Percentiles rank a stretch among this genome's conserved stretches.
phyloP scores from a whole-genome alignment of 2,888 invertebrate genomes.

The Dynastes grantii region DNA sequence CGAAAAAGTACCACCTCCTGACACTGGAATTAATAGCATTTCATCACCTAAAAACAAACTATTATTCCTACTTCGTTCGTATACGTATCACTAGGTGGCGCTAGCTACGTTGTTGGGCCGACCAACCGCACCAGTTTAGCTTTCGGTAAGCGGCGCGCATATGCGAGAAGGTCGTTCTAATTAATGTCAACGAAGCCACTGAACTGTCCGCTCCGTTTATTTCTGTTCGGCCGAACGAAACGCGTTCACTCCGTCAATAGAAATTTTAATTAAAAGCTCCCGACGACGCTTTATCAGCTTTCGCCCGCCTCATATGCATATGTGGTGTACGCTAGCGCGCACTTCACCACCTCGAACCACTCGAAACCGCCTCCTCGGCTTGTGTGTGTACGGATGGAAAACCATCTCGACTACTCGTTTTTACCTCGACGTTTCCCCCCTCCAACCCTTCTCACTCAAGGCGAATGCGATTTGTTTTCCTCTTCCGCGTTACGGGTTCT shows the following conservation, averaged over 20 bases:
- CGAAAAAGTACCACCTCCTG: too few relatives aligned
- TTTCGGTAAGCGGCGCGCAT: conserved; percentile 13
- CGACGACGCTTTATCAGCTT: conserved; percentile 34
- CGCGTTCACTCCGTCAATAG: conserved; percentile 27
- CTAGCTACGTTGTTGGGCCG: neutral
- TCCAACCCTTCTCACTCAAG: neutral
- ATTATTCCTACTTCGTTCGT: neutral
- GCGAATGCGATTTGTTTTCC: neutral
- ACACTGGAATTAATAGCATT: neutral
- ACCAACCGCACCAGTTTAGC: neutral
- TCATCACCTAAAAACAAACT: neutral
- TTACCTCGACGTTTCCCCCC: neutral
- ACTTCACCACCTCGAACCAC: neutral
- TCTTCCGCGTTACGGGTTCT: neutral
- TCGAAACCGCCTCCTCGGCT: neutral
- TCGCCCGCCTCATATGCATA: neutral
- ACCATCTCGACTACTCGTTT: neutral
- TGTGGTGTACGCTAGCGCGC: neutral
- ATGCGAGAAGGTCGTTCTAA: conserved; percentile 25
- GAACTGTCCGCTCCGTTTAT: conserved; percentile 43
- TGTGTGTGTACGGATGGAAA: too few relatives aligned
- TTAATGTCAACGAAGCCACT: conserved; percentile 45
- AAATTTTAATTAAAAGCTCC: conserved; percentile 45
- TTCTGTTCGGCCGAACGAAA: conserved; percentile 37
- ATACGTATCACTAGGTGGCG: neutral